These are phyloP conservation scores for Oryzias celebensis DNA, from an alignment of 2,113 vertebrate species.

Conservation along the genomic window DNA sequence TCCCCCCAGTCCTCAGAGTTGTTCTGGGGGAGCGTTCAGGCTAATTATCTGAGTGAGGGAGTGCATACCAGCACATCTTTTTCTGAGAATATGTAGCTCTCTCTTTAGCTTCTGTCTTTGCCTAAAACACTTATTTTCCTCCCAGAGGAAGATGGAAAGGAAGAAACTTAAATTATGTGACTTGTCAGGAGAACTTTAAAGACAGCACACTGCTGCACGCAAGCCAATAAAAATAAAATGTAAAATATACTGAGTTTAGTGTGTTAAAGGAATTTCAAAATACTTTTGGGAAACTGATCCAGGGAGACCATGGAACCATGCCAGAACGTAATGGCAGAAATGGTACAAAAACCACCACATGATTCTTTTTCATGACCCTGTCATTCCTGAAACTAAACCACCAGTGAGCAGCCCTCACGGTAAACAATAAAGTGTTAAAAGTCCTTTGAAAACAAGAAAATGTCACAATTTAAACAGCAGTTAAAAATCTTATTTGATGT, in stretches of 20 bases:
- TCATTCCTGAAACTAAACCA: too few relatives aligned
- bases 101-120: slow-evolving; percentile 1
- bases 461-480: too few relatives aligned
- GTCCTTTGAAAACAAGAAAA: too few relatives aligned
- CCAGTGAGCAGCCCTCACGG: too few relatives aligned
- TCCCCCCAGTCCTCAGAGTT: slow-evolving; percentile 17
- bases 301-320: background rate
- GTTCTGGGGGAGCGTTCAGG: slow-evolving; percentile 10
- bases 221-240: background rate
- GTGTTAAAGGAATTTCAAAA: background rate
- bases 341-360: too few relatives aligned
- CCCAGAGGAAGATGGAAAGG: slow-evolving; percentile 1
- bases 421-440: too few relatives aligned
- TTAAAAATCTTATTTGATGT: too few relatives aligned
- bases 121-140: slow-evolving; percentile 1
- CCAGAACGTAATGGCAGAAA: background rate
- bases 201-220: background rate
- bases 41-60: slow-evolving; percentile 33
- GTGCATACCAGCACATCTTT: background rate
- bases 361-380: too few relatives aligned
- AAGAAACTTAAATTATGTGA: background rate
- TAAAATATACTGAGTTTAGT: background rate
- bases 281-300: background rate
- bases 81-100: background rate
- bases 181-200: background rate